These are phyloP conservation scores for Zonitis immaculata DNA, from an alignment of 2,888 invertebrate species.

Conservation along the genomic window DNA sequence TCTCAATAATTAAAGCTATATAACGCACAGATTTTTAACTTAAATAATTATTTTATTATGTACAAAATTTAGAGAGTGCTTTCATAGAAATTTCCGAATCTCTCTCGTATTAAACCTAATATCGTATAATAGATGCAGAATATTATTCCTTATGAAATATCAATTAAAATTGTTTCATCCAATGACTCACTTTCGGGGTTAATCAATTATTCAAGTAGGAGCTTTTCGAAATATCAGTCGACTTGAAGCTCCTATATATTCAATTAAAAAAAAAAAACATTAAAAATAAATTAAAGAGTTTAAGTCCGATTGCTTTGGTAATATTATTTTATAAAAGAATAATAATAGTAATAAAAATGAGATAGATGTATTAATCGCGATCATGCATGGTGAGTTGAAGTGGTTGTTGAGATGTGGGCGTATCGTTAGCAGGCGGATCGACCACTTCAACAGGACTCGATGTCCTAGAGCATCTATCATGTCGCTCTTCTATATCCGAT, in stretches of 20 bases:
- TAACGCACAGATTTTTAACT: neutral
- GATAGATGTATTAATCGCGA: constrained; percentile 50
- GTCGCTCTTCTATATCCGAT: constrained; percentile 57
- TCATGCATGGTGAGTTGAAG: constrained; percentile 70
- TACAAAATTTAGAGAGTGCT: neutral
- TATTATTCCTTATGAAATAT: too few relatives aligned
- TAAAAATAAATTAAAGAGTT: constrained; percentile 19
- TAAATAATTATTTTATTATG: neutral
- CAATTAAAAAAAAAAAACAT: constrained; percentile 20
- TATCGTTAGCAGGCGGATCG: constrained; percentile 38
- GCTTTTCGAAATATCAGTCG: constrained; percentile 25
- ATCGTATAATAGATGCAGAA: too few relatives aligned
- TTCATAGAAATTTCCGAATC: neutral
- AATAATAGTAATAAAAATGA: too few relatives aligned
- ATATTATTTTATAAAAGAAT: constrained; percentile 20
- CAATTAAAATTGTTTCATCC: too few relatives aligned
- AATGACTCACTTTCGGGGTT: neutral
- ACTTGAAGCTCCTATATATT: constrained; percentile 35
- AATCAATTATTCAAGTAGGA: neutral
- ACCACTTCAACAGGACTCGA: constrained; percentile 52
- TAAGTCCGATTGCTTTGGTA: constrained; percentile 30
- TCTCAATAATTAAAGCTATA: neutral
- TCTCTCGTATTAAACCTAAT: neutral
- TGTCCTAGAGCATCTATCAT: constrained; percentile 41
- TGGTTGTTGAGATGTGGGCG: constrained; percentile 53